Evolutionary conservation across 2,888 invertebrate genomes (phyloP).

Genomic region (Synanthedon myopaeformis): DNA sequence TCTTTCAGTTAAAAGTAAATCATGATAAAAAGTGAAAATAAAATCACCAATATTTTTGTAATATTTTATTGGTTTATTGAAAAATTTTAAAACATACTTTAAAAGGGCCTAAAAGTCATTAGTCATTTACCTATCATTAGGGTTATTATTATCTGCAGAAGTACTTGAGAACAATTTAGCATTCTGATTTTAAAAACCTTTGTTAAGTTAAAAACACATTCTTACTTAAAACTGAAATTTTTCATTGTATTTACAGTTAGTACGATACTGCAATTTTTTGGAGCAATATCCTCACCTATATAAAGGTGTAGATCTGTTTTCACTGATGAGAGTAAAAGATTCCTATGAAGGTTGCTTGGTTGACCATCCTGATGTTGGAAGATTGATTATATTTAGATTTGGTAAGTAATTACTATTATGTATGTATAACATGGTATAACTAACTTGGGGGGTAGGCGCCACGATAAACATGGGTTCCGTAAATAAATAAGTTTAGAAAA

Average conservation of each 20-base stretch:
- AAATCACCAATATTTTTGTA: too few species aligned
- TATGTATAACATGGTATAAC: too few species aligned
- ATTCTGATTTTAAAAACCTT: background rate
- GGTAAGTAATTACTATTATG: slow-evolving; percentile 24
- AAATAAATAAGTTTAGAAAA: too few species aligned
- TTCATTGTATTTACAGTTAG: slow-evolving; percentile 29
- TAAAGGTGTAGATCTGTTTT: slow-evolving; percentile 52
- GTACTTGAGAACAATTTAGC: too few species aligned
- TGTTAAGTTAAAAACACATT: too few species aligned
- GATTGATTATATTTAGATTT: slow-evolving; percentile 44
- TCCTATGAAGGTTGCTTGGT: slow-evolving; percentile 41
- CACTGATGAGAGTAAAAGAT: slow-evolving; percentile 31
- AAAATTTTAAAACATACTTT: background rate
- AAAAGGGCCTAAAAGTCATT: background rate
- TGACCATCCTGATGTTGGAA: slow-evolving; percentile 44
- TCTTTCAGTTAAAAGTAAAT: too few species aligned
- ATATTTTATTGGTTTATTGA: too few species aligned
- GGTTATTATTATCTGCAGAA: too few species aligned
- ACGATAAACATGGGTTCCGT: too few species aligned
- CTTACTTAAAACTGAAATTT: background rate
- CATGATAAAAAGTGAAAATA: too few species aligned
- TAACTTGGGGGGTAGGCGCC: too few species aligned
- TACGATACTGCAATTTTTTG: slow-evolving; percentile 46
- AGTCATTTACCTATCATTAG: too few species aligned
- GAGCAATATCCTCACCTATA: slow-evolving; percentile 37